Base-by-base conservation (phyloP, 2,113 vertebrate genomes). In the Clupea harengus region DNA sequence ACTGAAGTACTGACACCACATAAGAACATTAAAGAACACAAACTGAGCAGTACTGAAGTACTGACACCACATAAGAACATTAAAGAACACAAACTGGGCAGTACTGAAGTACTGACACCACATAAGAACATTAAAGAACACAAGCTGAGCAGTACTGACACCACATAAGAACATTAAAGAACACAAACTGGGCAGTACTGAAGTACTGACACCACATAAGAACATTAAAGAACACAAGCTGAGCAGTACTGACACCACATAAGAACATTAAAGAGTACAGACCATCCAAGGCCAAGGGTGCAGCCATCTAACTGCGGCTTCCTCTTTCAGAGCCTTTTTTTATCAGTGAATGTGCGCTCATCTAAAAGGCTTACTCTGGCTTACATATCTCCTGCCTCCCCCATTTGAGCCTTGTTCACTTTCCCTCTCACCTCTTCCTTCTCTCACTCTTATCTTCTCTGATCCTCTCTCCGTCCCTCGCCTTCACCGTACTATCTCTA, bases 361-460 rank as follows among this genome's bases (percentile, higher is more conserved):
- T 93, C 91, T 39, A 92, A 88, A 92, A 88, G 88, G 90, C 91
- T 94, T 93, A 94, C 92, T 91, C 88, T 57, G 88, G 93, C 92
- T 94, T 93, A 93, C 91, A 90, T 92, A 92, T 92, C 89, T 89
- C 91, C 90, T 91, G 90, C 91, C 90, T 87, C 90, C 90, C 90
- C 91, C 91, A 91, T 92, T 94, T 94, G 92, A 88, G 89, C 93
- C 92, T 91, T 93, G 91, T 93, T 92, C 91, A 89, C 88, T 92
- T 90, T 93, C 92, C 91, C 90, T 93, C 92, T 93, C 89, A 85
- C 89, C 90, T 89, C 90, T 91, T 93, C 92, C 91, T 90, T 86
- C 4, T 78, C 91, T 90, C 89, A 82, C 88, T 93, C 92, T 93
- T 93, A 92, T 91, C 90, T 90, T 90, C 91, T 91, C 28, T 78